Conservation (phyloP, 1,140 invertebrate species). For the Chlorops oryzae region DNA sequence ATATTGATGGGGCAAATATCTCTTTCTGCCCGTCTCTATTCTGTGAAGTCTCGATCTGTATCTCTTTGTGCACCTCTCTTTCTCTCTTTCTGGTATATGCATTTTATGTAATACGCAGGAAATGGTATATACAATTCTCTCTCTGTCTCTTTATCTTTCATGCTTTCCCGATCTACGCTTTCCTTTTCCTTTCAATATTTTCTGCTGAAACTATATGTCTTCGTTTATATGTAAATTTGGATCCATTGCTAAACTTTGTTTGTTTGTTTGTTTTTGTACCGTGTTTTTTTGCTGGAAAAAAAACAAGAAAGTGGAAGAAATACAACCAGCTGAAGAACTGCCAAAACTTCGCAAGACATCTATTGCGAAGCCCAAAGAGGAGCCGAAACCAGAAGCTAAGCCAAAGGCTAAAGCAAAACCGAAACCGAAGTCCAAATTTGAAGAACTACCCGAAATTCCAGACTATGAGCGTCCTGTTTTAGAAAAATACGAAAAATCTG, state of each 20-base stretch:
- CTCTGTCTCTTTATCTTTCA: not conserved
- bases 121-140: no score
- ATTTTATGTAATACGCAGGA: no score
- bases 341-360: constrained; percentile 45
- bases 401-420: constrained; percentile 52
- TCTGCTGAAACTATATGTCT: not conserved
- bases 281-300: not conserved
- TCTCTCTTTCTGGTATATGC: constrained; percentile 1
- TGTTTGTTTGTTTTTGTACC: not conserved
- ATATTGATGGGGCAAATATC: not conserved
- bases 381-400: constrained; percentile 41
- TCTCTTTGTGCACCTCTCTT: not conserved
- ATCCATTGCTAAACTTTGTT: not conserved
- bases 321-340: constrained; percentile 32
- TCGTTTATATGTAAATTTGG: no score
- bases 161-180: no score
- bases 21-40: no score
- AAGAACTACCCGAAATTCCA: constrained; percentile 67
- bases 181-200: not conserved
- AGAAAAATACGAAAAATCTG: constrained; percentile 54
- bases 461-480: constrained; percentile 57
- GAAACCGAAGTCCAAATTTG: constrained; percentile 55
- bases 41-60: not conserved
- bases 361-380: constrained; percentile 29
- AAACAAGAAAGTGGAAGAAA: constrained; percentile 20